phyloP scores from a whole-genome alignment of 2,797 vertebrate species.

The Micropoecilia bifurca region DNA sequence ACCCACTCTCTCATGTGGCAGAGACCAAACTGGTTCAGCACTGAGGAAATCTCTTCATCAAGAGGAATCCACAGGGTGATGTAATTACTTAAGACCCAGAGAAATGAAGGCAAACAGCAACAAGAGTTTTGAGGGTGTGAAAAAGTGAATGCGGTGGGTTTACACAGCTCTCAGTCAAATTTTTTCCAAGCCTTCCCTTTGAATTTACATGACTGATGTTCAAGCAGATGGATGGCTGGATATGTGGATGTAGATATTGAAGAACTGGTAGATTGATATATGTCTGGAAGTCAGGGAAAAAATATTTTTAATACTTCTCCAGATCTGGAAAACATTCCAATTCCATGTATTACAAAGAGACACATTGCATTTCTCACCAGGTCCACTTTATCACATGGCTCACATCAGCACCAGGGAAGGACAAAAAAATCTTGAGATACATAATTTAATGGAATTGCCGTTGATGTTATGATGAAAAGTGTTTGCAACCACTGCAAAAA shows the following conservation, averaged over 20 bases:
- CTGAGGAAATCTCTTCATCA: slow-evolving; percentile 61
- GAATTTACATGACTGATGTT: background rate
- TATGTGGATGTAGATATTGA: background rate
- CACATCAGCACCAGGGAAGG: slow-evolving; percentile 41
- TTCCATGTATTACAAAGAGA: background rate
- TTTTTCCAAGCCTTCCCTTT: background rate
- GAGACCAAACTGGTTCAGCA: slow-evolving; percentile 44
- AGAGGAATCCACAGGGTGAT: slow-evolving; percentile 61
- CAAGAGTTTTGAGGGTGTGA: slow-evolving; percentile 37
- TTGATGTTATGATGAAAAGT: slow-evolving; percentile 4
- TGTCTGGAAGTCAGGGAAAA: background rate
- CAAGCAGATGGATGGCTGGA: background rate
- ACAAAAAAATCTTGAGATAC: slow-evolving; percentile 24
- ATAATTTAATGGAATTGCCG: slow-evolving; percentile 23
- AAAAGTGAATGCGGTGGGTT: slow-evolving; percentile 45
- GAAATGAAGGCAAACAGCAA: slow-evolving; percentile 39
- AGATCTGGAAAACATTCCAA: background rate
- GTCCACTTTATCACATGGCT: slow-evolving; percentile 70
- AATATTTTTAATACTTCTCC: background rate
- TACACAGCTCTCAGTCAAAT: slow-evolving; percentile 13
- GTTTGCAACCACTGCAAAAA: slow-evolving; percentile 21
- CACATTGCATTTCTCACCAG: slow-evolving; percentile 69
- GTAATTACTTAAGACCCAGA: slow-evolving; percentile 64
- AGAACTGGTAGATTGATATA: background rate
- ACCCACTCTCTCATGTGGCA: slow-evolving; percentile 69